Evolutionary conservation across 2,113 vertebrate species (phyloP).

Genomic region (Sinosuthora webbiana): DNA sequence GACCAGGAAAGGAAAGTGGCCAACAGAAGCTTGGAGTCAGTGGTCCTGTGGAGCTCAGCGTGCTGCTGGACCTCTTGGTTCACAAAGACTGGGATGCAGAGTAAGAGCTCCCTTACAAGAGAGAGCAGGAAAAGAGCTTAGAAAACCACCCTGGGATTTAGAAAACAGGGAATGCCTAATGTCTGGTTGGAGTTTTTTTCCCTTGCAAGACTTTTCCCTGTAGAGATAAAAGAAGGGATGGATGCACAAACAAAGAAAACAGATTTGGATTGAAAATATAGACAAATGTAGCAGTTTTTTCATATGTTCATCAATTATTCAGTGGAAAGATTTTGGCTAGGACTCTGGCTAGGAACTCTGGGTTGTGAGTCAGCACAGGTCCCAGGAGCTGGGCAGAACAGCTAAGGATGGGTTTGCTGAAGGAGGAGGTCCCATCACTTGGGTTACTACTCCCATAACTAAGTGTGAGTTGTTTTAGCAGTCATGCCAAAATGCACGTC

Average conservation of each 20-base stretch:
- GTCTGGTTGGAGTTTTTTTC: background rate
- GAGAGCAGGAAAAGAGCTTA: background rate
- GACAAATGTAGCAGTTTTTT: background rate
- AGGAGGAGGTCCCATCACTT: background rate
- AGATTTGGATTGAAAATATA: rapidly evolving
- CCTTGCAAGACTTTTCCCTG: background rate
- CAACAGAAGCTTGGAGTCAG: background rate
- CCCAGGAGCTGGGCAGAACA: background rate
- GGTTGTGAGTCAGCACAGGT: background rate
- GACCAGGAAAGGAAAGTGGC: background rate
- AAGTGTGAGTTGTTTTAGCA: background rate
- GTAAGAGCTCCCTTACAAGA: background rate
- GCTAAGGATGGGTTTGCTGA: background rate
- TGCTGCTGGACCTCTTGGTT: background rate
- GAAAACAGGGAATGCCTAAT: background rate
- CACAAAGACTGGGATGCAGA: background rate
- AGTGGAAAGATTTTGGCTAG: background rate
- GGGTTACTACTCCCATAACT: background rate
- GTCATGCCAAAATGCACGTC: background rate
- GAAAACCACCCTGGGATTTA: background rate
- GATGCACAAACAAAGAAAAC: background rate
- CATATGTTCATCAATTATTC: background rate
- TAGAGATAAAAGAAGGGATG: background rate
- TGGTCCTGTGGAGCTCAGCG: background rate
- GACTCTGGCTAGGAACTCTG: background rate